Evolutionary conservation across 2,797 vertebrate species (phyloP).

Genomic region (Dryobates pubescens): DNA sequence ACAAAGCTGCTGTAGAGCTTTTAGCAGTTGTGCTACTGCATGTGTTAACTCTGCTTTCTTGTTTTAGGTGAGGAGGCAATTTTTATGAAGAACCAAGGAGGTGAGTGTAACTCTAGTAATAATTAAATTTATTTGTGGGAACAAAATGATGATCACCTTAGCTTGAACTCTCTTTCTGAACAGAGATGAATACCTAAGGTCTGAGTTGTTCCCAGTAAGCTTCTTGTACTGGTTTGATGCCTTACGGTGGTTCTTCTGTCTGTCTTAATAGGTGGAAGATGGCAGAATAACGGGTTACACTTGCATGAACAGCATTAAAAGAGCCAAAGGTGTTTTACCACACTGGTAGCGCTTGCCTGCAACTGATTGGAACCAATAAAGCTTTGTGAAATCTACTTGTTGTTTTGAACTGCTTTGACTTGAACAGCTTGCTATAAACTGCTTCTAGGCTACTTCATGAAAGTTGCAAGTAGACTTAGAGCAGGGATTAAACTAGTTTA

Average conservation of each 20-base stretch:
- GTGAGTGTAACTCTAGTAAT: slow-evolving; percentile 4
- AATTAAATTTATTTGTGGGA: not conserved
- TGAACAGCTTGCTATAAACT: not conserved
- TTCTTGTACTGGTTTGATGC: not conserved
- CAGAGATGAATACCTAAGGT: slow-evolving; percentile 76
- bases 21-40: not conserved
- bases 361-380: slow-evolving; percentile 31
- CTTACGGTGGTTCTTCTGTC: not conserved
- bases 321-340: not conserved
- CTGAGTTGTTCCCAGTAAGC: slow-evolving; percentile 70
- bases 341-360: not conserved
- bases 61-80: not conserved
- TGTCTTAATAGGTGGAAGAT: slow-evolving; percentile 22
- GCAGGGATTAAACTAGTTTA: not conserved
- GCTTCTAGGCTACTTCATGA: not conserved
- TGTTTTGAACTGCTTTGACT: not conserved
- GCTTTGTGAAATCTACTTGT: not conserved
- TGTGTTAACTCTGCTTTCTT: not conserved
- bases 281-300: not conserved
- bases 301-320: not conserved
- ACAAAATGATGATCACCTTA: slow-evolving; percentile 78
- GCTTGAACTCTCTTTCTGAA: slow-evolving; percentile 87
- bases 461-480: not conserved
- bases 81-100: not conserved
- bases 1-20: not conserved